Evolutionary conservation across 2,888 invertebrate genomes (phyloP), one percentile per base, ranked within the genome.

Genomic region (Chymomyza amoena): DNA sequence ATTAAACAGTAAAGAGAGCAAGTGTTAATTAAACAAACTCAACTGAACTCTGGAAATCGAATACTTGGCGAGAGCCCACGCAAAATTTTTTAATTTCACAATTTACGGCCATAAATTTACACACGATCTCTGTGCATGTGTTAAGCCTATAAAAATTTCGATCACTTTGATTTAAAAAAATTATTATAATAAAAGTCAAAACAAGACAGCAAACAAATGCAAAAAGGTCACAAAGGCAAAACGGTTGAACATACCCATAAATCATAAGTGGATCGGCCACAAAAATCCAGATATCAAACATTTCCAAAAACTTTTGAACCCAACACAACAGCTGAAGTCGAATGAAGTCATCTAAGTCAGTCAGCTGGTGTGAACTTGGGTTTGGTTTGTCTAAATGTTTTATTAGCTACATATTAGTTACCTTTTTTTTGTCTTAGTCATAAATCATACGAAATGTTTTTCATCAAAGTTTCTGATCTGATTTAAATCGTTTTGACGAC

Each of bases 101-200:
- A 87, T 79, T 87, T 84, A 81, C 77, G 70, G 71, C 28, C 59
- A 57, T 61, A 66, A 64, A 64, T 57, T 56, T 76, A 72, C 68
- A 68, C 67, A 3, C 25, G 4, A 3, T 25, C 25, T 1, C 4
- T 25, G 32, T 3, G 32, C 7, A 7, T 32, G 32, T 32, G 32
- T 9, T 6, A 32, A 70, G 66, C 73, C 73, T 77, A 75, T 81
- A 81, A 85, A 81, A 54, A 54, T 54, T 13, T 54, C 9, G 54
- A 2, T 54, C 18, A 20, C 1, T 54, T 54, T 54, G 20, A 54
- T 16, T 54, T 54, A 18, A 54, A 54, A 54, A 54, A 54, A 45
- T 45, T 6, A 45, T 45, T 13, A 15, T 45, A 45, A 13, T 45
- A 45, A 45, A 13, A 45, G 39, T 45, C 39, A 45, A 45, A 39